These are phyloP conservation scores for Rhingia campestris DNA, from an alignment of 2,888 invertebrate species.

Conservation along the genomic window DNA sequence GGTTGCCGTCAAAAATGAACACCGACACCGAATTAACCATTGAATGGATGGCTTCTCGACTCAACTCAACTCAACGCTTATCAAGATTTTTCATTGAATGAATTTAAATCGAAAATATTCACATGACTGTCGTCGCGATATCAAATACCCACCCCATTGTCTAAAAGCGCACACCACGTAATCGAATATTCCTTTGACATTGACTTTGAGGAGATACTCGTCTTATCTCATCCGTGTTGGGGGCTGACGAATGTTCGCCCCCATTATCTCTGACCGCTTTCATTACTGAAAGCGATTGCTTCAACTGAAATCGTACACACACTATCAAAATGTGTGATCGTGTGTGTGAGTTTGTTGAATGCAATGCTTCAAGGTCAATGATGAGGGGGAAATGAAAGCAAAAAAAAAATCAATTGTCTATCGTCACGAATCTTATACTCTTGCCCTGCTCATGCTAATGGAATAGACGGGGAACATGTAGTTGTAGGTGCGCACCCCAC, in stretches of 20 bases:
- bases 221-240: conserved; percentile 59
- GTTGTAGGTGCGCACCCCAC: conserved; percentile 12
- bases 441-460: neutral
- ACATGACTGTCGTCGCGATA: conserved; percentile 7
- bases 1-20: too few species aligned
- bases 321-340: conserved; percentile 28
- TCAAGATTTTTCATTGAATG: conserved; percentile 50
- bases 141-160: neutral
- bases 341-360: conserved; percentile 6
- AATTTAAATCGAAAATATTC: conserved; percentile 21
- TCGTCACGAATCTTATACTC: conserved; percentile 60
- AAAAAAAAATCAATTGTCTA: conserved; percentile 62
- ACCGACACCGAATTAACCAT: too few species aligned
- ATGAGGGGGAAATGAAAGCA: conserved; percentile 35
- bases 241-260: conserved; percentile 45
- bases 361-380: conserved; percentile 52
- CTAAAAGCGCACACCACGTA: conserved; percentile 23
- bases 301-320: conserved; percentile 12
- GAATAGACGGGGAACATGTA: neutral
- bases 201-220: conserved; percentile 65
- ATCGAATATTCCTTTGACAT: conserved; percentile 69
- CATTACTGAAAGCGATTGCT: conserved; percentile 24
- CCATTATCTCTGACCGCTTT: neutral
- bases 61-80: conserved; percentile 3
- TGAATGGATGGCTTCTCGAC: too few species aligned